Evolutionary conservation across 2,113 vertebrate genomes (phyloP).

Genomic region (Nymphicus hollandicus): DNA sequence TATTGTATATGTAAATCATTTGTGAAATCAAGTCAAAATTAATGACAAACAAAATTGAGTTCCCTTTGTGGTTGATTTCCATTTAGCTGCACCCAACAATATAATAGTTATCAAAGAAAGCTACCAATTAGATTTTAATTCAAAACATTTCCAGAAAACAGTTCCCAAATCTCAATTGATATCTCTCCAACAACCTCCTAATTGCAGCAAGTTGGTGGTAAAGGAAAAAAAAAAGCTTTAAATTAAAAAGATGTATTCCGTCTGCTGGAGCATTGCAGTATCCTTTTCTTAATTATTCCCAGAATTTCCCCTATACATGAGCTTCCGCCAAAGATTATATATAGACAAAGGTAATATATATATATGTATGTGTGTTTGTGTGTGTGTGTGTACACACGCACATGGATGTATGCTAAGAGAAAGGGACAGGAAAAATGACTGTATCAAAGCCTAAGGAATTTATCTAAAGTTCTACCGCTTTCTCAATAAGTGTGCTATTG

Average conservation of each 20-base stretch:
- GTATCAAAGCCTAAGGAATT: neutral
- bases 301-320: conserved; percentile 52
- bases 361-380: neutral
- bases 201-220: conserved; percentile 73
- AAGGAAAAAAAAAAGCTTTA: conserved; percentile 38
- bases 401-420: neutral
- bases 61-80: conserved; percentile 71
- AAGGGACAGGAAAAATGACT: neutral
- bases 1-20: conserved; percentile 55
- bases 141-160: conserved; percentile 68
- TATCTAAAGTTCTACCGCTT: neutral
- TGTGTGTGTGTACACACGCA: neutral
- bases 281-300: conserved; percentile 69
- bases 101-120: conserved; percentile 74
- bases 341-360: conserved; percentile 4
- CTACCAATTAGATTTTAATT: conserved; percentile 75
- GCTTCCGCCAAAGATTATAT: conserved; percentile 58
- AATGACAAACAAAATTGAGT: conserved; percentile 69
- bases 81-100: conserved; percentile 68
- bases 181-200: conserved; percentile 71
- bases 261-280: conserved; percentile 58
- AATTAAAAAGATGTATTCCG: conserved; percentile 67
- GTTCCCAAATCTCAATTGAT: conserved; percentile 69
- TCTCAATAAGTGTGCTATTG: neutral
- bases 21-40: conserved; percentile 64